Percentiles rank a stretch among this genome's conserved stretches.
Conservation (phyloP, 1,140 invertebrate species). For the Pararge aegeria region DNA sequence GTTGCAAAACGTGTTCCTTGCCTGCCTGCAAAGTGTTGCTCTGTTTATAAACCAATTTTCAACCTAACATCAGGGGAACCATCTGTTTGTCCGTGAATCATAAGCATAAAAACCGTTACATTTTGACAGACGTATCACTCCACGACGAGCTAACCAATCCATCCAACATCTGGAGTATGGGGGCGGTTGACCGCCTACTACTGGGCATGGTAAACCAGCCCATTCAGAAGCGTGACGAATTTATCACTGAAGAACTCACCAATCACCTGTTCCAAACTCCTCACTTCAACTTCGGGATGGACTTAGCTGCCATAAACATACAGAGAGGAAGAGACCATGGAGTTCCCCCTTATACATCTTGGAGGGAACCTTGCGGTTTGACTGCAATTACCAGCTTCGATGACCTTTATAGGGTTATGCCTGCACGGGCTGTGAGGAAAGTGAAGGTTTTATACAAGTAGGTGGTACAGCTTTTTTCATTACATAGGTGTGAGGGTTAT, state of each 20-base stretch:
- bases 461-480: not conserved
- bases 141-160: conserved; percentile 87
- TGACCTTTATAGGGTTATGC: conserved; percentile 87
- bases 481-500: too few species aligned
- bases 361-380: conserved; percentile 90
- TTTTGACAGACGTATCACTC: conserved; percentile 85
- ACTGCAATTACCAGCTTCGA: conserved; percentile 86
- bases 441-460: conserved; percentile 83
- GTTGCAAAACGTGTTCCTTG: too few species aligned
- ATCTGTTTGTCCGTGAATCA: too few species aligned
- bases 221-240: conserved; percentile 90
- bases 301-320: conserved; percentile 94
- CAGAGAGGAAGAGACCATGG: conserved; percentile 95
- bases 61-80: too few species aligned
- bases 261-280: conserved; percentile 92
- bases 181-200: conserved; percentile 89
- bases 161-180: conserved; percentile 83
- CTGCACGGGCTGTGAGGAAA: conserved; percentile 82
- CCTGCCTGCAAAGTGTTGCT: too few species aligned
- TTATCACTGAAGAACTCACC: conserved; percentile 90
- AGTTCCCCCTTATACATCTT: conserved; percentile 89
- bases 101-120: too few species aligned
- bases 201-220: conserved; percentile 89
- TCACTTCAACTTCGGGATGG: conserved; percentile 88
- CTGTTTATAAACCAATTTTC: too few species aligned